Base-by-base conservation (phyloP, 2,113 vertebrate species). In the Bufo gargarizans region DNA sequence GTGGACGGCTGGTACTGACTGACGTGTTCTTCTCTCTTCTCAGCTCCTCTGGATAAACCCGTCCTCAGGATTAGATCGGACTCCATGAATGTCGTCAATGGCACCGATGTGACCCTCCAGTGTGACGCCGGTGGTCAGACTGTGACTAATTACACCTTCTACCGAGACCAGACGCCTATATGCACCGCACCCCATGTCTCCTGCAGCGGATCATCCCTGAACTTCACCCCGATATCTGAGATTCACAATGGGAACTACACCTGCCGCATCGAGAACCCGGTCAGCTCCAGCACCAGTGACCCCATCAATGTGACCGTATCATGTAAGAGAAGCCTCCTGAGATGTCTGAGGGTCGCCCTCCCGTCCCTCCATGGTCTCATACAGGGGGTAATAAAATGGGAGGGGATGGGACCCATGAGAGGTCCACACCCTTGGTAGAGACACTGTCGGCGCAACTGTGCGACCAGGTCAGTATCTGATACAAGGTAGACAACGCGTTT, bases 231-330 rank as follows among this genome's bases (percentile, higher is more conserved):
- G 81, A 81, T 81, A 78, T 22, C 22, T 56, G 61, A n/a, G 77
- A 80, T 33, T 20, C 80, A 87, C 81, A 88, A 45, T 22, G 85
- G 85, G 33, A 76, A 2, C 17, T 89, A 86, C 61, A 84, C 61
- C 50, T 83, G 79, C 78, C 63, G 9, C n/a, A 86, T 81, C 55
- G 58, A 86, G 53, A 89, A 89, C 67, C 14, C 47, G 22, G 6
- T 89, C 59, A 86, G 55, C 61, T 33, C 9, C 22, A 74, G 7
- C 61, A 82, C 55, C 47, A 86, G 88, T 50, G 14, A 63, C 43
- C 12, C 77, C 45, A 55, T 85, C 7, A 4, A 13, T 20, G 22
- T 86, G 49, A 86, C n/a, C 11, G 67, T 89, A 14, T 50, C 9
- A 43, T 69, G 88, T 89, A 63, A 85, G 84, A 33, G 33, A 33